Percentiles rank a stretch among this genome's conserved stretches.
Conservation (phyloP, 2,888 invertebrate species). For the Andrena marginata region DNA sequence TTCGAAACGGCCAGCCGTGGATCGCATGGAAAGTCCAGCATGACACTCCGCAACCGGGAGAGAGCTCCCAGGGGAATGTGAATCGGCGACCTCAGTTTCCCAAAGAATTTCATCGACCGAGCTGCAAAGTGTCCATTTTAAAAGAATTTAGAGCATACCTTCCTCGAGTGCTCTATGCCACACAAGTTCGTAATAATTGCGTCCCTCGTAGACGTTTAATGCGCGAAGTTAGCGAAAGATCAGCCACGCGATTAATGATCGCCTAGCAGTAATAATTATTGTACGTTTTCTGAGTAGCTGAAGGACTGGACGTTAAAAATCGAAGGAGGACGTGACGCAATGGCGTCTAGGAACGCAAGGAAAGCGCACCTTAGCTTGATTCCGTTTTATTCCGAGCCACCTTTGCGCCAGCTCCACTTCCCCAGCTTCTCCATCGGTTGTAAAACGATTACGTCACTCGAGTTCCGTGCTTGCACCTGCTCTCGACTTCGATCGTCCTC, state of each 20-base stretch:
- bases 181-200: too few relatives aligned
- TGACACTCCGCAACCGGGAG: constrained; percentile 14
- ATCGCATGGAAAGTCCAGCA: constrained; percentile 40
- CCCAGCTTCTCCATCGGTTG: constrained; percentile 13
- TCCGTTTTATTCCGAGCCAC: not conserved
- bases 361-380: not conserved
- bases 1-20: constrained; percentile 53
- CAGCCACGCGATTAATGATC: too few relatives aligned
- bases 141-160: too few relatives aligned
- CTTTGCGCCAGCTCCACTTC: constrained; percentile 6
- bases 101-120: constrained; percentile 43
- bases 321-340: too few relatives aligned
- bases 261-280: too few relatives aligned
- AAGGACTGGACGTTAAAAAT: too few relatives aligned
- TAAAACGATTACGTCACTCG: constrained; percentile 51
- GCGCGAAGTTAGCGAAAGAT: too few relatives aligned
- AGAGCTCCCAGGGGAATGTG: constrained; percentile 28
- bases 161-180: too few relatives aligned
- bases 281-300: too few relatives aligned
- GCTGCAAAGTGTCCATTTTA: not conserved
- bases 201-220: too few relatives aligned
- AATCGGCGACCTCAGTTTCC: constrained; percentile 15
- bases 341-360: not conserved
- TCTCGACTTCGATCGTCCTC: constrained; percentile 42
- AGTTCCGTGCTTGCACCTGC: constrained; percentile 28